These are phyloP conservation scores for Aegypius monachus DNA, from an alignment of 2,113 vertebrate genomes.

Conservation along the genomic window DNA sequence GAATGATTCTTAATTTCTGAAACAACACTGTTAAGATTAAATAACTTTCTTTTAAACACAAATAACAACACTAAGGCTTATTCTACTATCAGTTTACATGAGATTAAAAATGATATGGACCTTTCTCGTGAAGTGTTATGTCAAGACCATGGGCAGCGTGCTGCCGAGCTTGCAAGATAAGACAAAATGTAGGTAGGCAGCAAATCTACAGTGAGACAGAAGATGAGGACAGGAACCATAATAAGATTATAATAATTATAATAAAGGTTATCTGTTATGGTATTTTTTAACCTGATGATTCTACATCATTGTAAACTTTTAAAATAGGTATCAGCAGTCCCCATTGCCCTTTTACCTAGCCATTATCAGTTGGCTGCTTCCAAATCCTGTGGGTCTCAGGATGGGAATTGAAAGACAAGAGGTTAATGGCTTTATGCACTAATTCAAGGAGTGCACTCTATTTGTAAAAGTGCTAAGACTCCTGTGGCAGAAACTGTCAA, in stretches of 20 bases:
- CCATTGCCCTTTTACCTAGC: not conserved
- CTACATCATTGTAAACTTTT: not conserved
- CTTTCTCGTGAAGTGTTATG: not conserved
- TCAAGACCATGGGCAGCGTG: not conserved
- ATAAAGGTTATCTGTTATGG: not conserved
- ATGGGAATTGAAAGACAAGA: not conserved
- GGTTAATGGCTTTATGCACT: slow-evolving; percentile 25
- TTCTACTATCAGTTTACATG: not conserved
- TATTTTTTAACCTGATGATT: not conserved
- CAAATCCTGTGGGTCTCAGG: not conserved
- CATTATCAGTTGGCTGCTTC: not conserved
- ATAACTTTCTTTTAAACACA: not conserved
- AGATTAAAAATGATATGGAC: not conserved
- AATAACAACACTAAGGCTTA: not conserved
- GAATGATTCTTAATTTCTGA: not conserved
- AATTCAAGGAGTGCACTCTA: not conserved
- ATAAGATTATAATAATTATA: not conserved
- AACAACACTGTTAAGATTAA: not conserved
- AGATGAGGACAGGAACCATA: not conserved
- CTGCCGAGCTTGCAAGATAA: not conserved
- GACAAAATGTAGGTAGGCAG: not conserved
- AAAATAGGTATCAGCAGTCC: not conserved
- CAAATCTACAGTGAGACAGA: not conserved
- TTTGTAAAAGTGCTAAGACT: slow-evolving; percentile 9
- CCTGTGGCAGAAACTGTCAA: slow-evolving; percentile 20